A percentile compares a stretch with the other conserved stretches of the same genome.
Evolutionary conservation across 2,113 vertebrate genomes (phyloP).

Genomic region (Rhinopithecus roxellana): DNA sequence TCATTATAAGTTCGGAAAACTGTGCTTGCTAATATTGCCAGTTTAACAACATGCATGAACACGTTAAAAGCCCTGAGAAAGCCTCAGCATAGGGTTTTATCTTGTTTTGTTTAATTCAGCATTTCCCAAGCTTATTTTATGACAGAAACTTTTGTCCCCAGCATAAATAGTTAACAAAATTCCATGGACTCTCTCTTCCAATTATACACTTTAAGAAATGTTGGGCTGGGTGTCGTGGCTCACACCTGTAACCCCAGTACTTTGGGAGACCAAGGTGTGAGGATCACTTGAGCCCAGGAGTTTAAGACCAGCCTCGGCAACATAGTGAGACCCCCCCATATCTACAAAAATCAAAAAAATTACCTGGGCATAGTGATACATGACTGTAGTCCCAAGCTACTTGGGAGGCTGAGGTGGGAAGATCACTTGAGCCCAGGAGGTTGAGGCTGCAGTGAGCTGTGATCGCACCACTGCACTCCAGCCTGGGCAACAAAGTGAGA

Average conservation of each 20-base stretch:
- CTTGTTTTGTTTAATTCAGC: neutral
- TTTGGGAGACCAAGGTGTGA: neutral
- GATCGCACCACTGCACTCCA: neutral
- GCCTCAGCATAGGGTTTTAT: neutral
- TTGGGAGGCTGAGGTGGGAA: neutral
- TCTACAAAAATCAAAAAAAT: neutral
- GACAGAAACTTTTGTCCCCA: neutral
- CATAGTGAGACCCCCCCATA: neutral
- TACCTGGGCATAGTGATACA: neutral
- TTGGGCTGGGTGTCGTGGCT: neutral
- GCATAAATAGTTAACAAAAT: neutral
- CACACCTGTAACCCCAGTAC: neutral
- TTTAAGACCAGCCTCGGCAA: neutral
- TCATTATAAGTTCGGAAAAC: neutral
- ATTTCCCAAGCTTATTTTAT: neutral
- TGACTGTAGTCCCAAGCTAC: neutral
- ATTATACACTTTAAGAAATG: neutral
- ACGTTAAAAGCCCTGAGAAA: neutral
- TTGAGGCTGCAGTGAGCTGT: neutral
- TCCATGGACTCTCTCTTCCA: neutral
- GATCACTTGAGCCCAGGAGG: neutral
- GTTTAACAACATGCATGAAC: neutral
- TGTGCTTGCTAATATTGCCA: neutral
- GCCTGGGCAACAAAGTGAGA: neutral
- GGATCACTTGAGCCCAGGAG: neutral